phyloP scores from a whole-genome alignment of 2,113 vertebrate species.

The Trichechus manatus region DNA sequence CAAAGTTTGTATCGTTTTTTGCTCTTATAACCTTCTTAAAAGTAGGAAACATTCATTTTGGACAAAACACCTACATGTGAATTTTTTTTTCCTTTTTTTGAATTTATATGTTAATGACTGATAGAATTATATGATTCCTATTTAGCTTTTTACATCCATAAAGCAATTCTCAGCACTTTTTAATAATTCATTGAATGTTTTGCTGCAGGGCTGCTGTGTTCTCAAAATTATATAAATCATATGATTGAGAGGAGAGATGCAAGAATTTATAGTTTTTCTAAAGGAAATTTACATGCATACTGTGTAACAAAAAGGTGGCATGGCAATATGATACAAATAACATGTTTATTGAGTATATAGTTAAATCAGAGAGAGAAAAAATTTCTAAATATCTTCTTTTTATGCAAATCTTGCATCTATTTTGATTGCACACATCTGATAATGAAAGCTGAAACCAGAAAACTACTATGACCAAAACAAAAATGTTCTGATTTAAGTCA shows the following conservation, averaged over 20 bases:
- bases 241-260: conserved; percentile 27
- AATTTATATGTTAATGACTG: conserved; percentile 72
- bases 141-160: conserved; percentile 78
- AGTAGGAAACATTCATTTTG: conserved; percentile 76
- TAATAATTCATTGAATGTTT: conserved; percentile 80
- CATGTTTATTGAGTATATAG: conserved; percentile 3
- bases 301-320: background rate
- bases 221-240: conserved; percentile 81
- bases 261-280: conserved; percentile 66
- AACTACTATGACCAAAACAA: background rate
- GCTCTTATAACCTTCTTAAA: conserved; percentile 71
- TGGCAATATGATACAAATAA: background rate
- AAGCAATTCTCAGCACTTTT: conserved; percentile 82
- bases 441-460: conserved; percentile 30
- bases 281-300: conserved; percentile 52
- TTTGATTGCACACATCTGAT: conserved; percentile 9
- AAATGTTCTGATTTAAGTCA: conserved; percentile 18
- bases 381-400: background rate
- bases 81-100: conserved; percentile 58
- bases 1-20: conserved; percentile 67
- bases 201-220: conserved; percentile 73
- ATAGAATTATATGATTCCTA: conserved; percentile 61
- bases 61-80: conserved; percentile 56
- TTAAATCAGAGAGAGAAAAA: conserved; percentile 34
- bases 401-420: background rate